Conservation (phyloP, 2,797 vertebrate species). For the Xenentodon cancila region DNA sequence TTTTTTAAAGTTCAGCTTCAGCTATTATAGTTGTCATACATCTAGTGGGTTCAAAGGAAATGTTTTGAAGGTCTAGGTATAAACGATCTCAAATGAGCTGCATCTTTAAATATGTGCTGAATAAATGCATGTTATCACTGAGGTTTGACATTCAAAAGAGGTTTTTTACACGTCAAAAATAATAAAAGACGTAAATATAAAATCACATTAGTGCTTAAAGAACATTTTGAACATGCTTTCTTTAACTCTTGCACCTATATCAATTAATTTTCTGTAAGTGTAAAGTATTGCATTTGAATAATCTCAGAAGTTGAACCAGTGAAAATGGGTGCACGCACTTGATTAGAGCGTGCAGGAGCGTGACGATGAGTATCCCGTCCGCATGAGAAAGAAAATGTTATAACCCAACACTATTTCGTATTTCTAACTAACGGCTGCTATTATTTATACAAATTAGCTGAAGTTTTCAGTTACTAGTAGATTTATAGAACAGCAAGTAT, state of each 20-base stretch:
- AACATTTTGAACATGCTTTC: too few relatives aligned
- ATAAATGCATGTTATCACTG: too few relatives aligned
- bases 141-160: too few relatives aligned
- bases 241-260: background rate
- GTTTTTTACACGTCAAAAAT: too few relatives aligned
- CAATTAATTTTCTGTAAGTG: background rate
- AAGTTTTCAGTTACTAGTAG: too few relatives aligned
- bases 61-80: background rate
- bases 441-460: too few relatives aligned
- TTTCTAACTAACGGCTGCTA: too few relatives aligned
- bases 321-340: background rate
- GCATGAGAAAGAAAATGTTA: background rate
- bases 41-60: constrained; percentile 8
- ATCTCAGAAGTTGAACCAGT: background rate
- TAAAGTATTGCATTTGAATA: background rate
- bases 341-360: background rate
- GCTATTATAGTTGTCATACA: constrained; percentile 11
- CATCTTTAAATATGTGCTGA: background rate
- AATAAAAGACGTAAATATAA: too few relatives aligned
- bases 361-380: background rate
- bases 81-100: background rate
- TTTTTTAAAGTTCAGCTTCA: constrained; percentile 2
- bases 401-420: too few relatives aligned
- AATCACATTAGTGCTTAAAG: too few relatives aligned
- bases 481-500: too few relatives aligned